These are phyloP conservation scores for Drosophila paramelanica DNA, from an alignment of 2,888 invertebrate species.

Conservation along the genomic window DNA sequence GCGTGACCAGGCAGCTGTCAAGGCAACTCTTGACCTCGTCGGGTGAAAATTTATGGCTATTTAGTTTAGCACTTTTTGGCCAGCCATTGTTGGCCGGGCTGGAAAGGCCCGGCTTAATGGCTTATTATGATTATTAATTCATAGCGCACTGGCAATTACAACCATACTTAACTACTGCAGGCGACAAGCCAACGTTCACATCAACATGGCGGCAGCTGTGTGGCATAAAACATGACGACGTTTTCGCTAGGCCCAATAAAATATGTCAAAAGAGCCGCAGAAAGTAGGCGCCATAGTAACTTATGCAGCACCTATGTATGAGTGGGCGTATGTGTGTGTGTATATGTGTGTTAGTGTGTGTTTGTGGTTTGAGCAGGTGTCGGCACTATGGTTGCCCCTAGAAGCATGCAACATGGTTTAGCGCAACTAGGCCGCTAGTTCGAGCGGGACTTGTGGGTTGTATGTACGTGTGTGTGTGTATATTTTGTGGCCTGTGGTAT, in stretches of 20 bases:
- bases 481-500: neutral
- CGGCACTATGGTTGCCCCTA: constrained; percentile 36
- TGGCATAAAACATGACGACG: constrained; percentile 51
- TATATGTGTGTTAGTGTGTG: constrained; percentile 5
- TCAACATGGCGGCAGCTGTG: constrained; percentile 21
- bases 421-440: constrained; percentile 13
- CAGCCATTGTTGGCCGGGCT: constrained; percentile 20
- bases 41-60: constrained; percentile 64
- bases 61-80: constrained; percentile 60
- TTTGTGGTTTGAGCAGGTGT: constrained; percentile 44
- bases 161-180: constrained; percentile 43
- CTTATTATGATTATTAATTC: constrained; percentile 75
- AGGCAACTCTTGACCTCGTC: constrained; percentile 30
- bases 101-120: constrained; percentile 42
- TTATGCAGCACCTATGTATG: constrained; percentile 3
- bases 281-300: constrained; percentile 30
- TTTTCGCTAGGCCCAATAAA: constrained; percentile 64
- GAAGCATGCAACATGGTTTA: constrained; percentile 51
- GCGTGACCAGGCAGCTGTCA: constrained; percentile 21
- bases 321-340: constrained; percentile 5
- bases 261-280: constrained; percentile 51
- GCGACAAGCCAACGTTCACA: constrained; percentile 26
- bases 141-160: constrained; percentile 41
- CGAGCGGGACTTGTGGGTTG: constrained; percentile 8
- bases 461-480: neutral